A percentile compares a stretch with the other conserved stretches of the same genome.
Evolutionary conservation across 2,797 vertebrate genomes (phyloP).

Genomic region (Merluccius polli): DNA sequence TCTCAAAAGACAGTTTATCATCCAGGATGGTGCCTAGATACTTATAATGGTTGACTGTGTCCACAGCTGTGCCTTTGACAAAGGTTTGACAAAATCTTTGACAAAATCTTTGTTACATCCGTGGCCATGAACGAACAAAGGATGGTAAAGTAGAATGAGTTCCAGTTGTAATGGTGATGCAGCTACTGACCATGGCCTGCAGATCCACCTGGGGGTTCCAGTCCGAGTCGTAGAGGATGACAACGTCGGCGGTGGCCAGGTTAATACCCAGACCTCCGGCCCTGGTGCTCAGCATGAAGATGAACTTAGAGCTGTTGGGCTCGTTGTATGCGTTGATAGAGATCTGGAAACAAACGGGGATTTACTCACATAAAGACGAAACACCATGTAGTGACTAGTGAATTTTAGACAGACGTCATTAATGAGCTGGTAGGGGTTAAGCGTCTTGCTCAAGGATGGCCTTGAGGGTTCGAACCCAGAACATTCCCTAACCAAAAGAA

Average conservation of each 20-base stretch:
- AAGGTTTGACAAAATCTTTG: too few species aligned
- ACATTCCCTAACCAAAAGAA: background rate
- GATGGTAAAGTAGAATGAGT: background rate
- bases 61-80: too few species aligned
- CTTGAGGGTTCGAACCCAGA: background rate
- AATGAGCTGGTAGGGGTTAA: background rate
- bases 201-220: constrained; percentile 99
- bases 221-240: constrained; percentile 98
- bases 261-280: constrained; percentile 98
- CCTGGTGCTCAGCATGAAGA: constrained; percentile 98
- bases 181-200: constrained; percentile 89
- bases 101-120: too few species aligned
- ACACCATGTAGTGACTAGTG: background rate
- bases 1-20: too few species aligned
- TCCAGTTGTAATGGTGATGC: background rate
- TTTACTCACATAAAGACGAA: background rate
- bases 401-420: background rate
- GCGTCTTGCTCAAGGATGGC: background rate
- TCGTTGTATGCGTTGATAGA: constrained; percentile 95
- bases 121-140: background rate
- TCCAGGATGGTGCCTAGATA: too few species aligned
- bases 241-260: constrained; percentile 96
- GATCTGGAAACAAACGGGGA: constrained; percentile 68
- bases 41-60: too few species aligned
- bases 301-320: constrained; percentile 90